Evolutionary conservation across 2,888 invertebrate genomes (phyloP).

Genomic region (Zhengitettix transpicula): DNA sequence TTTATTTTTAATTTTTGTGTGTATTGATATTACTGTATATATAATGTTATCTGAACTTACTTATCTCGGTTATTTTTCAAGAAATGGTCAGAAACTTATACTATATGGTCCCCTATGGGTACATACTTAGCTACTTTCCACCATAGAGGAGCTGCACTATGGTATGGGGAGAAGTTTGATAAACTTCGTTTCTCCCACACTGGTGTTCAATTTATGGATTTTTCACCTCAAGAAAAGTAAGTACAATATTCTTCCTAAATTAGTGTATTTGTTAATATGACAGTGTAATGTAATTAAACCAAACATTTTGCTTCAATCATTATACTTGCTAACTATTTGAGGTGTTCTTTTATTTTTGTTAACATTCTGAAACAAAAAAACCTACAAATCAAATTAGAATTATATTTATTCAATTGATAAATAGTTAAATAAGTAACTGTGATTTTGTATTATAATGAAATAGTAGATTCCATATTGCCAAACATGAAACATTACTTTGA

Average conservation of each 20-base stretch:
- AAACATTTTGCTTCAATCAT: no score
- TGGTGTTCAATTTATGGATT: slow-evolving; percentile 88
- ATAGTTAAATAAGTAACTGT: no score
- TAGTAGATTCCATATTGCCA: no score
- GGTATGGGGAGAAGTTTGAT: slow-evolving; percentile 91
- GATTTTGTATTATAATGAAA: no score
- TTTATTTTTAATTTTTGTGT: neutral
- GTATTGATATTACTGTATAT: no score
- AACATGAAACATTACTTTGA: no score
- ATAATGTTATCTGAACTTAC: neutral
- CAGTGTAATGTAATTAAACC: neutral
- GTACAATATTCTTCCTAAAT: slow-evolving; percentile 4
- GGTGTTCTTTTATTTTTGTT: no score
- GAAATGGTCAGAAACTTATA: slow-evolving; percentile 93
- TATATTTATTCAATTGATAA: no score
- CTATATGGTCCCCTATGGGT: slow-evolving; percentile 94
- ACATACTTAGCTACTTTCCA: slow-evolving; percentile 95
- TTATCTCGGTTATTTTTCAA: slow-evolving; percentile 23
- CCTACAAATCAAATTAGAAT: no score
- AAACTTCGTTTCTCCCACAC: slow-evolving; percentile 81
- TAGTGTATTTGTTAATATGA: neutral
- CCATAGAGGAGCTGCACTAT: slow-evolving; percentile 83
- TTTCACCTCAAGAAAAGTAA: slow-evolving; percentile 89
- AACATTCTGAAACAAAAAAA: no score
- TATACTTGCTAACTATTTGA: no score